Percentiles rank a stretch among this genome's conserved stretches.
Evolutionary conservation across 2,888 invertebrate species (phyloP).

Genomic region (Macrophya alboannulata): DNA sequence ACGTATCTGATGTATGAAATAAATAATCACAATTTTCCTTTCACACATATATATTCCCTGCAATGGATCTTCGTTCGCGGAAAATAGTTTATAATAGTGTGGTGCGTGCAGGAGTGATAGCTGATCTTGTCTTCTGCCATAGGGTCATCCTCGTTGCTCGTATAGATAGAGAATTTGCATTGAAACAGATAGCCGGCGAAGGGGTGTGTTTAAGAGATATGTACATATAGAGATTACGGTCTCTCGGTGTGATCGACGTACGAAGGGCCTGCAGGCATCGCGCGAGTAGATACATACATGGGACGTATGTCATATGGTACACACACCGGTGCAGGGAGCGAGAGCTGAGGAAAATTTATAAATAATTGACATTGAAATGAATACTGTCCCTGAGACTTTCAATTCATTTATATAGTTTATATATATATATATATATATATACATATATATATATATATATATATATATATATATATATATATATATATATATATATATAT

Average conservation of each 20-base stretch:
- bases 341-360: conserved; percentile 49
- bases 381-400: conserved; percentile 61
- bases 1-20: no score
- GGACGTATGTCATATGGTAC: no score
- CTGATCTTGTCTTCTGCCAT: conserved; percentile 17
- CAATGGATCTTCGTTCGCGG: no score
- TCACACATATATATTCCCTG: no score
- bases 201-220: not conserved
- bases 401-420: conserved; percentile 68
- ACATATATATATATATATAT: no score
- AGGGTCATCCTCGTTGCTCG: conserved; percentile 4
- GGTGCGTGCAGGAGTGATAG: conserved; percentile 2
- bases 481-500: no score
- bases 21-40: no score
- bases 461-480: no score
- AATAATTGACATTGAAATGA: conserved; percentile 55
- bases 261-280: not conserved
- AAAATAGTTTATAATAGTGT: not conserved
- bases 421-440: no score
- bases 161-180: not conserved
- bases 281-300: no score
- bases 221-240: not conserved
- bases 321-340: not conserved
- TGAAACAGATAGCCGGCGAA: not conserved
- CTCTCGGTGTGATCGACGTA: not conserved